Percentiles rank a stretch among this genome's conserved stretches.
Evolutionary conservation across 2,113 vertebrate species (phyloP).

Genomic region (Rutilus rutilus): DNA sequence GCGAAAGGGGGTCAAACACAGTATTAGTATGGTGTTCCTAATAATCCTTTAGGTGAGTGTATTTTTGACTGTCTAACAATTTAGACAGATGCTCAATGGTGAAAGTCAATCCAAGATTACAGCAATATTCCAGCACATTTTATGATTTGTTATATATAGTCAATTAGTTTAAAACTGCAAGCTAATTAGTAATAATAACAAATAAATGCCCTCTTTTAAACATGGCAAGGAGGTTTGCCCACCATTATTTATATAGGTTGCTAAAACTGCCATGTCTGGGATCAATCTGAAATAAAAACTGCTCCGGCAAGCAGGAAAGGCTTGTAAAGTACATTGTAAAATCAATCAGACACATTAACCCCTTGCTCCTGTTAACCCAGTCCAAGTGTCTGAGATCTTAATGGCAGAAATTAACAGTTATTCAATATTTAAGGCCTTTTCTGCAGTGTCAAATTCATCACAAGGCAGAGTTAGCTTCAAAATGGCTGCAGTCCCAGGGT

Average conservation of each 20-base stretch:
- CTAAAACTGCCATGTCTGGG: constrained; percentile 22
- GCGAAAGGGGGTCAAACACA: too few species aligned
- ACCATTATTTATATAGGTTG: constrained; percentile 31
- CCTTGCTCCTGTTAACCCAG: constrained; percentile 19
- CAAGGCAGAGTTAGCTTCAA: not conserved
- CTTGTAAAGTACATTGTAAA: constrained; percentile 40
- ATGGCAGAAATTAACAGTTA: not conserved
- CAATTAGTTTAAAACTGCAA: not conserved
- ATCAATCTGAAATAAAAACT: constrained; percentile 17
- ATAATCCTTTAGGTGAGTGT: too few species aligned
- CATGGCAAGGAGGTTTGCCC: not conserved
- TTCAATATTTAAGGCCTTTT: constrained; percentile 16
- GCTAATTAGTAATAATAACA: not conserved
- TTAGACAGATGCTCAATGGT: not conserved
- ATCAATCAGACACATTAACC: constrained; percentile 30
- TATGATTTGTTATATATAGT: not conserved
- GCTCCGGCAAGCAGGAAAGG: constrained; percentile 17
- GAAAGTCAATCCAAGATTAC: not conserved
- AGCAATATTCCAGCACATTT: not conserved
- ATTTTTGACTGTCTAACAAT: not conserved
- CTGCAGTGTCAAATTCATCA: not conserved
- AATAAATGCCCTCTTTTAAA: not conserved
- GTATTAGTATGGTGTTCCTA: too few species aligned
- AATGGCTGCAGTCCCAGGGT: not conserved
- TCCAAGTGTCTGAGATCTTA: constrained; percentile 4